Base-by-base conservation (phyloP, 1,140 invertebrate species). In the Caenorhabditis inopinata region DNA sequence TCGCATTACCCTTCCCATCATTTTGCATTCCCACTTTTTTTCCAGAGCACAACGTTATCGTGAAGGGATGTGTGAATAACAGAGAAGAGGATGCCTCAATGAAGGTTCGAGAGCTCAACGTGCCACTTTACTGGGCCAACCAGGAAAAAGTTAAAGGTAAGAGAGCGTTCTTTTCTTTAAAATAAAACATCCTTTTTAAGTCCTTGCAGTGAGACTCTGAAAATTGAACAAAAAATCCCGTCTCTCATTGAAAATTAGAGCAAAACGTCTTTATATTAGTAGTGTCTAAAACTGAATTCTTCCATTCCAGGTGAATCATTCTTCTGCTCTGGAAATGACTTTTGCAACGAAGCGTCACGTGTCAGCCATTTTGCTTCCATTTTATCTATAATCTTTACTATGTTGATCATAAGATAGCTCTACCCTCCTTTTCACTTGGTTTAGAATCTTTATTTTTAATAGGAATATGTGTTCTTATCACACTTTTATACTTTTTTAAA, bases 81-180 rank as follows among this genome's bases (percentile, higher is more conserved):
- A 48, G 80, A 27, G 79, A 83, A 47, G 83, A 83, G 51, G 82
- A 83, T 45, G 83, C 47, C n/a, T 81, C 79, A n/a, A 83, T 83
- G 83, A 82, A 83, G 77, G 32, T 45, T 35, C 45, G 78, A 25
- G 58, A 73, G 27, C 62, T 83, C 25, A 68, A 83, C 35, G 81
- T 83, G 21, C 51, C 58, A 35, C 74, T 83, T 11, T 83, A 83
- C 58, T 83, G 76, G 76, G 74, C 76, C 16, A 79, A 83, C 47
- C 74, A 79, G 46, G 83, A 83, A 18, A 79, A 79, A 23, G 74
- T 83, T 16, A 75, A 74, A 74, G 83, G 83, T 83, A 27, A 73
- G 73, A 38, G 16, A 62, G 46, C n/a, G n/a, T n/a, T n/a, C n/a
- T n/a, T n/a, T n/a, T 35, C 23, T 32, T 58, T 51, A n/a, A 14